Base-by-base conservation (phyloP, 2,888 invertebrate species). In the Tetragonisca angustula region DNA sequence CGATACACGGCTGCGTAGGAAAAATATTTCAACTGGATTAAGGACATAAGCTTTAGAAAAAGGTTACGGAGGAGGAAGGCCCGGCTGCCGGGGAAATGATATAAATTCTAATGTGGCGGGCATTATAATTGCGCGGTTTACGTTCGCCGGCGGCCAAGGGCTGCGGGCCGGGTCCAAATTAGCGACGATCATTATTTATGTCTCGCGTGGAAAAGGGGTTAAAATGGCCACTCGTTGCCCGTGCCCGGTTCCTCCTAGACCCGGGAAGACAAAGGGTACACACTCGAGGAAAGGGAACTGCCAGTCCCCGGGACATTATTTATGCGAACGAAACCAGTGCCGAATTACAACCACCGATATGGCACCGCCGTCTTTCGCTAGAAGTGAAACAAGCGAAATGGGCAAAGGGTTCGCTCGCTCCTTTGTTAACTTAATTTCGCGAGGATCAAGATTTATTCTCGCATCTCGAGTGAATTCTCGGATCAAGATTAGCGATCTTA, bases 101-200 rank as follows among this genome's bases (percentile, higher is more conserved):
- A 94, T 94, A 94, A 94, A 94, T 94, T 94, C 94, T 94, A 94
- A 94, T 94, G 94, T 91, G 93, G 92, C 91, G 92, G 43, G 91
- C 92, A 93, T 94, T 93, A 94, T 94, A 94, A 94, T 94, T 94
- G 94, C 92, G 92, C 92, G 93, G 92, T 94, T 93, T 94, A 93
- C 92, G 91, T 91, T 86, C 88, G 75, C 83, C 88, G 72, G 76
- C 85, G 90, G 86, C 90, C 91, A 92, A 91, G 92, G 92, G 90
- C 91, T 91, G 90, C 90, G 76, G 19, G 43, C 83, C 87, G 76
- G 81, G 85, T 90, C 92, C 93, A 94, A 94, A 94, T 94, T 94
- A 94, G 94, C 94, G 91, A 93, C 94, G 94, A 94, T 94, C 93
- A 94, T 94, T 94, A 94, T 94, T 94, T 94, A 94, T 94, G 94